These are phyloP conservation scores for Schizothorax lantsangensis DNA, from an alignment of 2,797 vertebrate species.

Conservation along the genomic window DNA sequence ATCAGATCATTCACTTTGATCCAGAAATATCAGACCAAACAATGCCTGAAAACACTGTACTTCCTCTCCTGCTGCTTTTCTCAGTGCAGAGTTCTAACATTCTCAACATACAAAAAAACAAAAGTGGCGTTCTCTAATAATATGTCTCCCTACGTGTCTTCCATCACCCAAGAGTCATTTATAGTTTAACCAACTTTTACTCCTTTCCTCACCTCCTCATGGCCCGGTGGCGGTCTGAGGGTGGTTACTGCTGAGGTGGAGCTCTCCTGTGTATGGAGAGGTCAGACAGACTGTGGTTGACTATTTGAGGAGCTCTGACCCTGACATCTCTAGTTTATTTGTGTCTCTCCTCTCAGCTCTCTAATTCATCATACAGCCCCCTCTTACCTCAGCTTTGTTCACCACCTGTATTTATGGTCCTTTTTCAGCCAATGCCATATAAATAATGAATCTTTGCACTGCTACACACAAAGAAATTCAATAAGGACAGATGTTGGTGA, in stretches of 20 bases:
- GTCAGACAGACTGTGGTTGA: constrained; percentile 13
- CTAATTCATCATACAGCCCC: constrained; percentile 15
- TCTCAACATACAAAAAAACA: neutral
- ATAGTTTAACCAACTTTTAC: neutral
- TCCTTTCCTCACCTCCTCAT: constrained; percentile 5
- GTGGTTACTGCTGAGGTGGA: neutral
- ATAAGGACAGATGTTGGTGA: neutral
- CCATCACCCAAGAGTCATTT: neutral
- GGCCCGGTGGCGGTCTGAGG: neutral
- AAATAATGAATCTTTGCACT: neutral
- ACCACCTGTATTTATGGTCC: neutral
- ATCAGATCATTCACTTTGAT: constrained; percentile 30
- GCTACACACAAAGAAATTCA: neutral
- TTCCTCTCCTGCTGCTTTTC: constrained; percentile 28
- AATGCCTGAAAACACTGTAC: constrained; percentile 35
- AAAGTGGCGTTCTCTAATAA: neutral
- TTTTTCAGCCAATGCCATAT: constrained; percentile 1
- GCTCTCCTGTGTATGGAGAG: constrained; percentile 20
- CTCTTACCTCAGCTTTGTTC: constrained; percentile 35
- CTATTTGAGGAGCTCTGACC: constrained; percentile 32
- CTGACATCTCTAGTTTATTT: constrained; percentile 48
- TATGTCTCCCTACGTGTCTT: neutral
- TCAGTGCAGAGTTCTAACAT: neutral
- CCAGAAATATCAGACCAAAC: constrained; percentile 39
- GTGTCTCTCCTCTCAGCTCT: constrained; percentile 23